Evolutionary conservation across 2,888 invertebrate genomes (phyloP).

Genomic region (Diachrysia chrysitis): DNA sequence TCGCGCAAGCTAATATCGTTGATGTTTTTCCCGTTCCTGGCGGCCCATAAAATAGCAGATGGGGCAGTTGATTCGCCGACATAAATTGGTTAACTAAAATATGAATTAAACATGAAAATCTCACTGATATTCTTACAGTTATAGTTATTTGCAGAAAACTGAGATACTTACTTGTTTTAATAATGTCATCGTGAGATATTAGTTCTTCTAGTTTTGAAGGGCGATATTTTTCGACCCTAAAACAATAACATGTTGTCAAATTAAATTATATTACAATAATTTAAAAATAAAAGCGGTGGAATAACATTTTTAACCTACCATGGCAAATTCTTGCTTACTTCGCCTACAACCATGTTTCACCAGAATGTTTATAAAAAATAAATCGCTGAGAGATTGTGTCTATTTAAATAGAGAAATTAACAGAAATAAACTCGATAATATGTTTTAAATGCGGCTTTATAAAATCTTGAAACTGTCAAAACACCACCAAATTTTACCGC

Average conservation of each 20-base stretch:
- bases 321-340: slow-evolving; percentile 87
- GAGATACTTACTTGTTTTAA: slow-evolving; percentile 95
- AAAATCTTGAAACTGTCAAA: not conserved
- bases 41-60: slow-evolving; percentile 98
- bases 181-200: slow-evolving; percentile 99
- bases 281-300: not conserved
- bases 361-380: not conserved
- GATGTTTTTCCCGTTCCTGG: slow-evolving; percentile 99
- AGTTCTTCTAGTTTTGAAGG: slow-evolving; percentile 97
- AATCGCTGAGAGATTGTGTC: not conserved
- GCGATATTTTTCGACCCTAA: slow-evolving; percentile 99
- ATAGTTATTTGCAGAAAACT: not conserved
- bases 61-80: slow-evolving; percentile 97
- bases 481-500: not conserved
- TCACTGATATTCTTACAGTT: not conserved
- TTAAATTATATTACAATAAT: not conserved
- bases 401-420: not conserved
- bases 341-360: slow-evolving; percentile 78
- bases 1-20: slow-evolving; percentile 98
- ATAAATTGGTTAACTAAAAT: slow-evolving; percentile 91
- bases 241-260: slow-evolving; percentile 42
- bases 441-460: not conserved
- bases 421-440: not conserved
- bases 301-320: slow-evolving; percentile 82
- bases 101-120: slow-evolving; percentile 89